These are phyloP conservation scores for Allygus modestus DNA, from an alignment of 2,888 invertebrate genomes.

Conservation along the genomic window DNA sequence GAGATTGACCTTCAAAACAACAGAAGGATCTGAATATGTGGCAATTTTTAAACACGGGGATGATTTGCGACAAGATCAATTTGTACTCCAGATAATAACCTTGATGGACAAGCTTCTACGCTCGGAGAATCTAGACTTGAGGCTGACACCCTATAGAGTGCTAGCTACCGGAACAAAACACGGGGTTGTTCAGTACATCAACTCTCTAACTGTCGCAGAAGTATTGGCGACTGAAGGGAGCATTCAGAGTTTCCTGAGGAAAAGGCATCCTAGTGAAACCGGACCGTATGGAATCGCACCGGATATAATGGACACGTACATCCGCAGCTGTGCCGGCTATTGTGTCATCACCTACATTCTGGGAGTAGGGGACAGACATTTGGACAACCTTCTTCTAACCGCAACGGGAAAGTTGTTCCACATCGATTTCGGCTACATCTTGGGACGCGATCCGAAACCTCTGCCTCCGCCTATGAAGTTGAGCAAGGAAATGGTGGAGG, in stretches of 20 bases:
- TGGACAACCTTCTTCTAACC: slow-evolving; percentile 97
- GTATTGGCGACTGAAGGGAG: slow-evolving; percentile 91
- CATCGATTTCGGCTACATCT: slow-evolving; percentile 98
- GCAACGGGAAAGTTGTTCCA: slow-evolving; percentile 95
- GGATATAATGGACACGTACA: slow-evolving; percentile 98
- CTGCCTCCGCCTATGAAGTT: slow-evolving; percentile 99
- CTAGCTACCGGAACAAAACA: slow-evolving; percentile 97
- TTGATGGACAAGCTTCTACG: slow-evolving; percentile 97
- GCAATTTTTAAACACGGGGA: slow-evolving; percentile 99
- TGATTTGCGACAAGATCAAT: slow-evolving; percentile 97
- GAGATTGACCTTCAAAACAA: slow-evolving; percentile 90
- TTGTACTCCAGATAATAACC: slow-evolving; percentile 98
- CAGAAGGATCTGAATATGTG: slow-evolving; percentile 90
- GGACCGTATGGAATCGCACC: slow-evolving; percentile 94
- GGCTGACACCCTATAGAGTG: slow-evolving; percentile 96
- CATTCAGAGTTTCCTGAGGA: slow-evolving; percentile 95
- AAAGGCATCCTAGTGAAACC: slow-evolving; percentile 91
- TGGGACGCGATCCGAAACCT: slow-evolving; percentile 99
- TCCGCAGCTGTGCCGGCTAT: slow-evolving; percentile 97
- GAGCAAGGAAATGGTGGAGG: slow-evolving; percentile 99
- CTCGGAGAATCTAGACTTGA: slow-evolving; percentile 96
- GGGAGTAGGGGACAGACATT: slow-evolving; percentile 98
- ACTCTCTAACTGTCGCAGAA: slow-evolving; percentile 95
- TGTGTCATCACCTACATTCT: slow-evolving; percentile 98
- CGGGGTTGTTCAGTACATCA: slow-evolving; percentile 97